A percentile compares a stretch with the other conserved stretches of the same genome.
Evolutionary conservation across 2,888 invertebrate species (phyloP).

Genomic region (Macroteleia sp.): DNA sequence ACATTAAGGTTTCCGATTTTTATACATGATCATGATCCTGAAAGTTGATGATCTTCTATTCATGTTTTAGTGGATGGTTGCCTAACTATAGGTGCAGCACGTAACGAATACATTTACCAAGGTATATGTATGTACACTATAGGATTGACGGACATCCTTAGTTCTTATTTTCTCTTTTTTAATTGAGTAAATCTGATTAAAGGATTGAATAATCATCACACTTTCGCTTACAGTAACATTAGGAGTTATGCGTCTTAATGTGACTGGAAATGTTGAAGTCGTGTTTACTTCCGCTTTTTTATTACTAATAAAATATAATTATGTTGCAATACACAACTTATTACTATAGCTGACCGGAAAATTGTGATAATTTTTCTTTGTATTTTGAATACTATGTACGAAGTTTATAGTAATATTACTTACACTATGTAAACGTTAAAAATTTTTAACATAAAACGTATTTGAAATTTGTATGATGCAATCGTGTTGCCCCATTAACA

Average conservation of each 20-base stretch:
- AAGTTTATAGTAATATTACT: no score
- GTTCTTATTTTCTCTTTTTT: slow-evolving; percentile 64
- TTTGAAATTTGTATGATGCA: no score
- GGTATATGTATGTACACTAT: slow-evolving; percentile 15
- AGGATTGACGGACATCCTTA: slow-evolving; percentile 60
- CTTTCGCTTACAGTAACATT: slow-evolving; percentile 64
- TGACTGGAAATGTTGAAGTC: slow-evolving; percentile 41
- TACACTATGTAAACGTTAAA: no score
- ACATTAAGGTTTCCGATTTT: no score
- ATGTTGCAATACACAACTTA: slow-evolving; percentile 36
- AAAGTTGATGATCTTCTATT: slow-evolving; percentile 13
- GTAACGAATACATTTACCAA: background rate
- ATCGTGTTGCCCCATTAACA: no score
- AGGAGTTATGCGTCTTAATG: slow-evolving; percentile 56
- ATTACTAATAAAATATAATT: slow-evolving; percentile 48
- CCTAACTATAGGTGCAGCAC: slow-evolving; percentile 36
- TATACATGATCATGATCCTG: no score
- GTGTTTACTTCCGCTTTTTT: slow-evolving; percentile 53
- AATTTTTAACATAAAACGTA: no score
- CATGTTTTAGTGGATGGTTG: slow-evolving; percentile 18
- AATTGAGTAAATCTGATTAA: slow-evolving; percentile 65
- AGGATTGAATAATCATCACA: slow-evolving; percentile 66
- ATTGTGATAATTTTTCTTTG: slow-evolving; percentile 11
- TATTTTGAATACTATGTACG: no score
- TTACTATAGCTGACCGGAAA: background rate